Evolutionary conservation across 2,113 vertebrate species (phyloP).

Genomic region (Pelvicachromis taeniatus): DNA sequence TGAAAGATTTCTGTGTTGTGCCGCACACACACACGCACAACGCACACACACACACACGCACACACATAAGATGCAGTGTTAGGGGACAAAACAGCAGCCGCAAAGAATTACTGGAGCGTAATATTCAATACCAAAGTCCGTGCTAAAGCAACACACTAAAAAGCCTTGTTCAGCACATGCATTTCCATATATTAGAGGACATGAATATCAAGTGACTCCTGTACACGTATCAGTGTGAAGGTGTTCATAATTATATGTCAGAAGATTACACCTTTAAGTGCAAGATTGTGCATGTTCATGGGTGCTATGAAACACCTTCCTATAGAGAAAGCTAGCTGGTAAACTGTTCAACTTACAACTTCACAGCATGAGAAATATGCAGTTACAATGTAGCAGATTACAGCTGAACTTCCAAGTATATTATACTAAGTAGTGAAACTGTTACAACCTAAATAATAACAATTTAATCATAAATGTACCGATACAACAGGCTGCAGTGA

Average conservation of each 20-base stretch:
- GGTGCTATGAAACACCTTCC: neutral
- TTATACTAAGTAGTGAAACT: too few relatives aligned
- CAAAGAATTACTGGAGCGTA: neutral
- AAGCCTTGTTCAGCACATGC: neutral
- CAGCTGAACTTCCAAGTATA: rapidly evolving
- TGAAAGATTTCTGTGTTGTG: constrained; percentile 97
- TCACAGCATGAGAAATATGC: neutral
- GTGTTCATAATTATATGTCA: neutral
- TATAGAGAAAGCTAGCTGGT: rapidly evolving
- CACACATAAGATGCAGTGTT: constrained; percentile 38
- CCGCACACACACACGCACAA: constrained; percentile 75
- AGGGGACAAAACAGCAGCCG: constrained; percentile 31
- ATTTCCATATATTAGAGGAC: neutral
- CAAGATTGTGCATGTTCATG: neutral
- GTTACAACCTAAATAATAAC: neutral
- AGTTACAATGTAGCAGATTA: neutral
- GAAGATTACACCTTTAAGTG: neutral
- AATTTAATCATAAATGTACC: neutral
- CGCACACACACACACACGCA: neutral
- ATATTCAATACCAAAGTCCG: neutral
- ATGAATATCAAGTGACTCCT: neutral
- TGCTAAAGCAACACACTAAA: neutral
- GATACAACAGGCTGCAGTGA: neutral
- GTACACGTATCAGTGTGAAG: neutral
- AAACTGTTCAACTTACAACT: neutral